phyloP scores from a whole-genome alignment of 2,888 invertebrate genomes.

The Polydrusus tereticollis region DNA sequence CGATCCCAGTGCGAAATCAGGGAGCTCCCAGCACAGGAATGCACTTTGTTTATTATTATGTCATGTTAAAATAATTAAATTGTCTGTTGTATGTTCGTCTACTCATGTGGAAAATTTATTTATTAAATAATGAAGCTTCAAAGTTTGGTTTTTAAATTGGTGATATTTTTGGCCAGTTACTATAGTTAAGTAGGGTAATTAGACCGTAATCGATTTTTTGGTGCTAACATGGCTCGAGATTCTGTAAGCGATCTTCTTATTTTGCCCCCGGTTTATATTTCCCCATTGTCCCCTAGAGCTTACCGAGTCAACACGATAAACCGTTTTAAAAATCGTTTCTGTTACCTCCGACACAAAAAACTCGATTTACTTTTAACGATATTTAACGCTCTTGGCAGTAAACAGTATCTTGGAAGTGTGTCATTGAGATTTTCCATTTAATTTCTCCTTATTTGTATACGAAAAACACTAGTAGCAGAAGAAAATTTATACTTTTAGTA shows the following conservation, averaged over 20 bases:
- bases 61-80: too few species aligned
- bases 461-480: background rate
- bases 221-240: background rate
- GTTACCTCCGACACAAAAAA: slow-evolving; percentile 10
- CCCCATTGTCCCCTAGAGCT: background rate
- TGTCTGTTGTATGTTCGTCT: too few species aligned
- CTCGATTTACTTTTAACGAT: slow-evolving; percentile 13
- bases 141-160: too few species aligned
- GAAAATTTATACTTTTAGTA: background rate
- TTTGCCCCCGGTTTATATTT: background rate
- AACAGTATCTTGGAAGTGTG: slow-evolving; percentile 8
- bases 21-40: too few species aligned
- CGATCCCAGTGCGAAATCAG: too few species aligned
- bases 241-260: background rate
- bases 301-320: slow-evolving; percentile 8
- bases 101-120: too few species aligned
- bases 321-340: slow-evolving; percentile 7
- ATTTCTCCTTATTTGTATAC: slow-evolving; percentile 7
- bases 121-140: too few species aligned
- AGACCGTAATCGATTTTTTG: background rate
- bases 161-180: too few species aligned
- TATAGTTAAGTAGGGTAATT: too few species aligned
- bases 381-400: slow-evolving; percentile 12
- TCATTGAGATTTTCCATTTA: slow-evolving; percentile 15
- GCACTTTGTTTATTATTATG: too few species aligned